Percentiles rank a stretch among this genome's conserved stretches.
These are phyloP conservation scores for Chymomyza caudatula DNA, from an alignment of 2,888 invertebrate species.

Conservation along the genomic window DNA sequence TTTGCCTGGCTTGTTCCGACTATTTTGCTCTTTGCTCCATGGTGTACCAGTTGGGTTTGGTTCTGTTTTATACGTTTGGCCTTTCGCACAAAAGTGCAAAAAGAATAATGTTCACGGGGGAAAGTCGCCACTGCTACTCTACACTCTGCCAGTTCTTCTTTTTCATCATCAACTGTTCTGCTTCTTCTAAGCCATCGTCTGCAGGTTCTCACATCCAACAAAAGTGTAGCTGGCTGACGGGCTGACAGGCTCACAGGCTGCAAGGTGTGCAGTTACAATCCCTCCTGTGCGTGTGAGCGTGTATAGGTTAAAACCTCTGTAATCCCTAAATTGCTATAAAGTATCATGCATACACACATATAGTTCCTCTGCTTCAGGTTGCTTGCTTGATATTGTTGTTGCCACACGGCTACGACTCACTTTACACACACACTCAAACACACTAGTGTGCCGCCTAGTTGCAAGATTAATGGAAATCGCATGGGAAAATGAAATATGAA, in stretches of 20 bases:
- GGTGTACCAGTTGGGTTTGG: not conserved
- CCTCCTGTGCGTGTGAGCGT: not conserved
- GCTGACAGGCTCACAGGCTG: not conserved
- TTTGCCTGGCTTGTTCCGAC: not conserved
- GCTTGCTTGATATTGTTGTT: slow-evolving; percentile 11
- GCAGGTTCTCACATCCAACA: not conserved
- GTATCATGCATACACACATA: slow-evolving; percentile 14
- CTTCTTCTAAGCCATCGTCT: not conserved
- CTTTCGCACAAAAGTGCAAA: not conserved
- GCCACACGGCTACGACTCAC: slow-evolving; percentile 22
- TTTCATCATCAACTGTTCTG: not conserved
- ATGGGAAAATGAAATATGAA: slow-evolving; percentile 63
- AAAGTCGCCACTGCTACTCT: not conserved
- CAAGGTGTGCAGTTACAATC: not conserved
- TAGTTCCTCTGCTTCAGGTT: not conserved
- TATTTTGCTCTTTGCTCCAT: not conserved
- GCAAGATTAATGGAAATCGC: slow-evolving; percentile 59
- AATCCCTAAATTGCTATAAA: slow-evolving; percentile 46
- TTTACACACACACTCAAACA: slow-evolving; percentile 27
- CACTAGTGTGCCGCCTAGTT: slow-evolving; percentile 5
- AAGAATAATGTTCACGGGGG: not conserved
- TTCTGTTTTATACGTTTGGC: not conserved
- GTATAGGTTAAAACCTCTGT: not conserved
- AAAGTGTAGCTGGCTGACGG: not conserved
- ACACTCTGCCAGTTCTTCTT: not conserved